Percentiles rank a stretch among this genome's conserved stretches.
phyloP scores from a whole-genome alignment of 1,140 invertebrate genomes.

The Harpegnathos saltator region DNA sequence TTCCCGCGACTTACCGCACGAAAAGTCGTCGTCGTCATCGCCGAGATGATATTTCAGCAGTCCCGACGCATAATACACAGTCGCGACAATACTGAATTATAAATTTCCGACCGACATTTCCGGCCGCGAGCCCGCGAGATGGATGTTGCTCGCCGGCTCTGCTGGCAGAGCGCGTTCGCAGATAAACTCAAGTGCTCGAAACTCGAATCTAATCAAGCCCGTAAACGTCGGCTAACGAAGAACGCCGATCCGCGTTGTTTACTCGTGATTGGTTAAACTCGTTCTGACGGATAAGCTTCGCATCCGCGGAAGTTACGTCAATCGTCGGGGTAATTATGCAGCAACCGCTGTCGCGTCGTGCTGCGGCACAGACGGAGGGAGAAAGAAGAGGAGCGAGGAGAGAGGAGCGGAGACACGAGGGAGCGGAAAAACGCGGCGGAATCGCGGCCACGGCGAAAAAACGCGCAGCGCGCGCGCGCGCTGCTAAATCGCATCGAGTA shows the following conservation, averaged over 20 bases:
- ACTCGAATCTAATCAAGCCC: conserved; percentile 59
- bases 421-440: too few relatives aligned
- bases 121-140: background rate
- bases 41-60: background rate
- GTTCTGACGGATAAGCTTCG: conserved; percentile 24
- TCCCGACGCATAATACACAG: conserved; percentile 24
- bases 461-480: too few relatives aligned
- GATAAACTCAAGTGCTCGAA: conserved; percentile 42
- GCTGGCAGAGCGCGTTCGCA: background rate
- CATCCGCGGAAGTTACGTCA: conserved; percentile 38
- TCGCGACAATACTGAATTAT: conserved; percentile 25
- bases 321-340: conserved; percentile 49
- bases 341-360: background rate
- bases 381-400: too few relatives aligned
- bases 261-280: conserved; percentile 57
- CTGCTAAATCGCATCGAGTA: conserved; percentile 34
- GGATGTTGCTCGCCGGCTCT: background rate
- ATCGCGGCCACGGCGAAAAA: too few relatives aligned
- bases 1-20: conserved; percentile 11
- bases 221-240: conserved; percentile 50
- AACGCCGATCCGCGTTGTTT: conserved; percentile 48
- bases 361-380: too few relatives aligned
- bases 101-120: conserved; percentile 39
- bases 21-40: background rate
- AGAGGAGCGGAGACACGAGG: too few relatives aligned